These are phyloP conservation scores for Eulithis testata DNA, from an alignment of 2,888 invertebrate species.

Conservation along the genomic window DNA sequence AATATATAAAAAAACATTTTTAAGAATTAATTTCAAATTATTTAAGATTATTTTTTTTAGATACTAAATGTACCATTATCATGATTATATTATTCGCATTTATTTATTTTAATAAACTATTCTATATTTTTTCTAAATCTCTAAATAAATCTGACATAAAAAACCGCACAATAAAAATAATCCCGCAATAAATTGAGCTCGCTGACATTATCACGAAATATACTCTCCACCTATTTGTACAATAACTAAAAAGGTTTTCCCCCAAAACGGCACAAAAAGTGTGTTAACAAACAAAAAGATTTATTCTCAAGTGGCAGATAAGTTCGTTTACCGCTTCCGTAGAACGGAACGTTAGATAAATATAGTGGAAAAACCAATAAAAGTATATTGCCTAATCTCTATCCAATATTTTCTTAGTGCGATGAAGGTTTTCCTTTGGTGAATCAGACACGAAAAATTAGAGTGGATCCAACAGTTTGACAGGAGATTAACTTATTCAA, in stretches of 20 bases:
- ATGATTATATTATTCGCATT: too few species aligned
- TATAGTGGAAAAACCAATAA: conserved; percentile 81
- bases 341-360: conserved; percentile 76
- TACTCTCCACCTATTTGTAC: conserved; percentile 65
- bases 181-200: conserved; percentile 64
- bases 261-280: conserved; percentile 59
- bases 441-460: conserved; percentile 34
- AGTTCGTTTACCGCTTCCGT: conserved; percentile 57
- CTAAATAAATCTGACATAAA: conserved; percentile 28
- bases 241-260: conserved; percentile 50
- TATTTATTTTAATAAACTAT: too few species aligned
- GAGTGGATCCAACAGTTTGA: conserved; percentile 46
- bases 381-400: conserved; percentile 83
- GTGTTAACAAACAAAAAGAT: conserved; percentile 83
- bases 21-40: too few species aligned
- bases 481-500: too few species aligned
- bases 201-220: conserved; percentile 64
- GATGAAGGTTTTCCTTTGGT: conserved; percentile 74
- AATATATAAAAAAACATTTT: too few species aligned
- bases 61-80: too few species aligned
- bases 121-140: neutral
- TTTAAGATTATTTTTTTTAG: too few species aligned
- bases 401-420: conserved; percentile 83
- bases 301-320: conserved; percentile 76
- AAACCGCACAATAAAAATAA: conserved; percentile 52